These are phyloP conservation scores for Eriosoma lanigerum DNA, from an alignment of 1,140 invertebrate species.

Conservation along the genomic window DNA sequence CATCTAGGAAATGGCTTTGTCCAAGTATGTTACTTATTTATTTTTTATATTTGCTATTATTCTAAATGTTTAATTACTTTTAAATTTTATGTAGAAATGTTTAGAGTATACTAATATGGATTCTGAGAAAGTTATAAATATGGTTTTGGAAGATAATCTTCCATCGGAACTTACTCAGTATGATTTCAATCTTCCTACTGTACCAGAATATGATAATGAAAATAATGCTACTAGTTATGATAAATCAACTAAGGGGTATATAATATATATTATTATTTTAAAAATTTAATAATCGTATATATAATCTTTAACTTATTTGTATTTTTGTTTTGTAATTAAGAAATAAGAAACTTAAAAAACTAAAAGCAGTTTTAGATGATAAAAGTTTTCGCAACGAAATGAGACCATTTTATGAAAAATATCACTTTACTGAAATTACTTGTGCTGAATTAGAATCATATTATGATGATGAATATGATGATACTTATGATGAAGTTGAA, in stretches of 20 bases:
- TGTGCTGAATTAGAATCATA: slow-evolving; percentile 47
- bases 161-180: slow-evolving; percentile 32
- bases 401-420: slow-evolving; percentile 45
- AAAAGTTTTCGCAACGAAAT: slow-evolving; percentile 49
- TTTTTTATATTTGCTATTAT: neutral
- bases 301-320: neutral
- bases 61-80: neutral
- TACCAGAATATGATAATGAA: slow-evolving; percentile 1
- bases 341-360: slow-evolving; percentile 41
- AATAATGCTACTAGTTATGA: slow-evolving; percentile 16
- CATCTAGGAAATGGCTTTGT: slow-evolving; percentile 41
- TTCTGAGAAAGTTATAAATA: slow-evolving; percentile 46
- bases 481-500: slow-evolving; percentile 49
- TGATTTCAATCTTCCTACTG: neutral
- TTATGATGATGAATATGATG: slow-evolving; percentile 50
- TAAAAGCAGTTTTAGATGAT: slow-evolving; percentile 38
- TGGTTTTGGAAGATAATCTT: slow-evolving; percentile 36
- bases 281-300: neutral
- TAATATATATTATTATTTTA: neutral
- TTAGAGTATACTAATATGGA: slow-evolving; percentile 47
- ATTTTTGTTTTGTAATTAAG: neutral
- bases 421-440: slow-evolving; percentile 36
- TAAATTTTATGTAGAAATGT: slow-evolving; percentile 10
- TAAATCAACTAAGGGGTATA: slow-evolving; percentile 7
- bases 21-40: slow-evolving; percentile 1